A percentile compares a stretch with the other conserved stretches of the same genome.
These are phyloP conservation scores for Xylophagus ater DNA, from an alignment of 2,888 invertebrate species.

Conservation along the genomic window DNA sequence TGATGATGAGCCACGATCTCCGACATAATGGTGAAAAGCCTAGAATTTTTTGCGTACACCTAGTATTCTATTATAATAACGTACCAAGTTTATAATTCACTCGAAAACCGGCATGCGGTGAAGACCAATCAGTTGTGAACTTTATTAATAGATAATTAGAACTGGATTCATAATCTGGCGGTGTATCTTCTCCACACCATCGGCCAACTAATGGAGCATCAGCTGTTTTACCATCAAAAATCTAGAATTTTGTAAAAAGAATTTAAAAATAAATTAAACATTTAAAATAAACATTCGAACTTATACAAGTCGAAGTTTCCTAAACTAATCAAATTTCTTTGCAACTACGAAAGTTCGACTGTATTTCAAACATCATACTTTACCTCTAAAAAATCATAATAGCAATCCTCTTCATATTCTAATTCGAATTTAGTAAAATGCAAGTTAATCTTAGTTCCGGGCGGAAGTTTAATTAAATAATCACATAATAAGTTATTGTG, in stretches of 20 bases:
- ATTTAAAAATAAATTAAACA: conserved; percentile 3
- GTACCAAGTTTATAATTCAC: conserved; percentile 44
- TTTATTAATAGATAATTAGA: conserved; percentile 49
- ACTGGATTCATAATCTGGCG: conserved; percentile 45
- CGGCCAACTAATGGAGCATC: conserved; percentile 53
- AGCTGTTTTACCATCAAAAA: conserved; percentile 55
- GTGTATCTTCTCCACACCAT: conserved; percentile 55
- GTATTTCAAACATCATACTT: conserved; percentile 24
- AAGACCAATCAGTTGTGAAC: conserved; percentile 48
- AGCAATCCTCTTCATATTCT: conserved; percentile 48
- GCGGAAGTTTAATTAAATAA: conserved; percentile 63
- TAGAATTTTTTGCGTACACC: too few relatives aligned
- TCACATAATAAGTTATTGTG: conserved; percentile 51
- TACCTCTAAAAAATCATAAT: conserved; percentile 55
- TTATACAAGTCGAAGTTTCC: too few relatives aligned
- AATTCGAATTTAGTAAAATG: conserved; percentile 52
- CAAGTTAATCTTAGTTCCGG: conserved; percentile 52
- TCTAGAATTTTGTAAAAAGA: conserved; percentile 33
- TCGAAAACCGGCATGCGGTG: conserved; percentile 44
- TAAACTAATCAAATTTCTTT: too few relatives aligned
- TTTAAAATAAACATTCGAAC: too few relatives aligned
- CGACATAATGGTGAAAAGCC: too few relatives aligned
- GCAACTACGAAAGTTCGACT: too few relatives aligned
- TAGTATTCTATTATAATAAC: conserved; percentile 15
- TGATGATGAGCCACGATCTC: too few relatives aligned